Evolutionary conservation across 2,113 vertebrate genomes (phyloP).

Genomic region (Toxotes jaculatrix): DNA sequence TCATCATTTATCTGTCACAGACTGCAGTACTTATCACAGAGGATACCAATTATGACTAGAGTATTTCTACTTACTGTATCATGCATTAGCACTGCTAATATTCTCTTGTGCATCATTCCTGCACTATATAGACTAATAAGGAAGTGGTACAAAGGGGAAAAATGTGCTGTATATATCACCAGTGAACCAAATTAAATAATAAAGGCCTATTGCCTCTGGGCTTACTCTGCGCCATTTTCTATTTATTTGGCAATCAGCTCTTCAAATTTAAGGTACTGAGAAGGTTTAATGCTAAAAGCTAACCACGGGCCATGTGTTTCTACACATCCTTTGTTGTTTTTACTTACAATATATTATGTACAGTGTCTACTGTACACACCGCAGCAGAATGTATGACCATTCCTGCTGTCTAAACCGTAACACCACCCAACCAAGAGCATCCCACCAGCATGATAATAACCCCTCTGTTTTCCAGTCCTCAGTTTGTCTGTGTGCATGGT

Average conservation of each 20-base stretch:
- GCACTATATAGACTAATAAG: not conserved
- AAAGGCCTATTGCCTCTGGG: not conserved
- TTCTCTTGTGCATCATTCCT: not conserved
- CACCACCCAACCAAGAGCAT: slow-evolving; percentile 19
- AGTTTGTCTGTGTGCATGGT: not conserved
- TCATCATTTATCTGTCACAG: slow-evolving; percentile 46
- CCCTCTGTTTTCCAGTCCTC: slow-evolving; percentile 35
- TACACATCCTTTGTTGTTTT: not conserved
- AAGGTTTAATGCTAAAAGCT: not conserved
- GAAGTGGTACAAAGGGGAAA: not conserved
- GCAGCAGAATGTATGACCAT: slow-evolving; percentile 2
- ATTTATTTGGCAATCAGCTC: not conserved
- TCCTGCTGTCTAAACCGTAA: slow-evolving; percentile 24
- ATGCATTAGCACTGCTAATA: not conserved
- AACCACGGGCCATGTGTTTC: not conserved
- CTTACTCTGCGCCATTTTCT: not conserved
- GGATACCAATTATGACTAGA: slow-evolving; percentile 25
- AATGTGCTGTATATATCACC: not conserved
- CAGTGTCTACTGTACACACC: not conserved
- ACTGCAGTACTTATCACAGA: slow-evolving; percentile 3
- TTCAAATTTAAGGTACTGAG: not conserved
- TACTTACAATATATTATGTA: not conserved
- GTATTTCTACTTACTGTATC: slow-evolving; percentile 1
- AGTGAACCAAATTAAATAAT: not conserved
- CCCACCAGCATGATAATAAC: slow-evolving; percentile 49